These are phyloP conservation scores for Acanthopleura granulata DNA, from an alignment of 2,888 invertebrate genomes.

Conservation along the genomic window DNA sequence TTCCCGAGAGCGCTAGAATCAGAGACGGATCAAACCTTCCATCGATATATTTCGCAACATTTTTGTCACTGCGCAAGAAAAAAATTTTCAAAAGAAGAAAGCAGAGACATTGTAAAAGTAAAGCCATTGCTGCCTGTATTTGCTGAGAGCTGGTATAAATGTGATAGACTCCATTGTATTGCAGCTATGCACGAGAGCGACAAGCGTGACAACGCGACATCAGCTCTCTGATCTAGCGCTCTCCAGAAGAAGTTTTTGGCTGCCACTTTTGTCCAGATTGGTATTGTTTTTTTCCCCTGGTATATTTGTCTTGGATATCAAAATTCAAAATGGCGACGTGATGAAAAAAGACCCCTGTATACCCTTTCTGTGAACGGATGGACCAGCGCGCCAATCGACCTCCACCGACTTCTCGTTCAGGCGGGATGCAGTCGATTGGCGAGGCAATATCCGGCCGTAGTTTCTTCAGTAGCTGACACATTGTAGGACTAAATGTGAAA, in stretches of 20 bases:
- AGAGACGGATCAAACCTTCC: background rate
- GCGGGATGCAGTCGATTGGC: background rate
- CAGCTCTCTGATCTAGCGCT: background rate
- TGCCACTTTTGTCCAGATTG: background rate
- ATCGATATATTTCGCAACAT: too few relatives aligned
- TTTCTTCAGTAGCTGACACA: background rate
- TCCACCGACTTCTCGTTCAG: background rate
- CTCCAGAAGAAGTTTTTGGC: background rate
- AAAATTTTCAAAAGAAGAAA: too few relatives aligned
- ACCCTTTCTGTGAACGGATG: background rate
- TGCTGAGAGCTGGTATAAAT: too few relatives aligned
- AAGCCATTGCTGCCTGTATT: too few relatives aligned
- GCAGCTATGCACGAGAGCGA: too few relatives aligned
- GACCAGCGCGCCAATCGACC: background rate
- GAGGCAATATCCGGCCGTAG: background rate
- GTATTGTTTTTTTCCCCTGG: background rate
- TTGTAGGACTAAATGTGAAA: background rate
- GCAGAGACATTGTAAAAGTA: too few relatives aligned
- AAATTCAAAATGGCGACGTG: background rate
- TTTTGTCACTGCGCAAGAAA: too few relatives aligned
- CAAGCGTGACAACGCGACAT: background rate
- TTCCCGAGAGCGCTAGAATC: background rate
- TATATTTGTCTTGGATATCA: slow-evolving; percentile 4
- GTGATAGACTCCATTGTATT: too few relatives aligned
- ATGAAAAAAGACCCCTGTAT: background rate